These are phyloP conservation scores for Scaptodrosophila lebanonensis DNA, from an alignment of 1,140 invertebrate genomes.

Conservation along the genomic window DNA sequence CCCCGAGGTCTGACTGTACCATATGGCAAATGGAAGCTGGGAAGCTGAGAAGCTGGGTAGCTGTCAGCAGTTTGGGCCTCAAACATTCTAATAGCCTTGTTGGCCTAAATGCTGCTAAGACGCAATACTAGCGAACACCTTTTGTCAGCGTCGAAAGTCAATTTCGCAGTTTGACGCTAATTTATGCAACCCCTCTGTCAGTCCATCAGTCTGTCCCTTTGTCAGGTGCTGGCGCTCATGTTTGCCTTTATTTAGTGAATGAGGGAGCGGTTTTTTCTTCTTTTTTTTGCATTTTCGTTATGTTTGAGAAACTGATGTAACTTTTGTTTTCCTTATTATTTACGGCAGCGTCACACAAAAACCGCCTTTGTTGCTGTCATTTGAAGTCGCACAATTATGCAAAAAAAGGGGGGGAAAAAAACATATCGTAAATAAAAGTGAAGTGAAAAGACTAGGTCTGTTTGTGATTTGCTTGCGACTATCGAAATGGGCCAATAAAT, in stretches of 20 bases:
- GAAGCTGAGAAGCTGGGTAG: too few species aligned
- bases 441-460: background rate
- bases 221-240: constrained; percentile 13
- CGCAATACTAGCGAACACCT: too few species aligned
- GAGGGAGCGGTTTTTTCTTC: too few species aligned
- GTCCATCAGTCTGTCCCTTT: constrained; percentile 7
- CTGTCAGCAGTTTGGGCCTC: too few species aligned
- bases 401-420: constrained; percentile 46
- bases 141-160: constrained; percentile 27
- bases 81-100: too few species aligned
- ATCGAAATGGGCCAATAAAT: constrained; percentile 47
- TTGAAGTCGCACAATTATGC: constrained; percentile 46
- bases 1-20: too few species aligned
- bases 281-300: constrained; percentile 6
- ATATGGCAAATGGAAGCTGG: too few species aligned
- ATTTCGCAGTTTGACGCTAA: constrained; percentile 55
- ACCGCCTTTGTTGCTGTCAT: constrained; percentile 42
- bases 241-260: too few species aligned
- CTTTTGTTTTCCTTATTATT: constrained; percentile 65
- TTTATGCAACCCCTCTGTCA: constrained; percentile 43
- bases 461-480: background rate
- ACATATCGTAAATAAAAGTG: constrained; percentile 42
- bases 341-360: constrained; percentile 37
- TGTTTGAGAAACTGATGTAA: constrained; percentile 53
- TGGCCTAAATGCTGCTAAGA: too few species aligned